Evolutionary conservation across 2,113 vertebrate species (phyloP).

Genomic region (Dryoscopus gambensis): DNA sequence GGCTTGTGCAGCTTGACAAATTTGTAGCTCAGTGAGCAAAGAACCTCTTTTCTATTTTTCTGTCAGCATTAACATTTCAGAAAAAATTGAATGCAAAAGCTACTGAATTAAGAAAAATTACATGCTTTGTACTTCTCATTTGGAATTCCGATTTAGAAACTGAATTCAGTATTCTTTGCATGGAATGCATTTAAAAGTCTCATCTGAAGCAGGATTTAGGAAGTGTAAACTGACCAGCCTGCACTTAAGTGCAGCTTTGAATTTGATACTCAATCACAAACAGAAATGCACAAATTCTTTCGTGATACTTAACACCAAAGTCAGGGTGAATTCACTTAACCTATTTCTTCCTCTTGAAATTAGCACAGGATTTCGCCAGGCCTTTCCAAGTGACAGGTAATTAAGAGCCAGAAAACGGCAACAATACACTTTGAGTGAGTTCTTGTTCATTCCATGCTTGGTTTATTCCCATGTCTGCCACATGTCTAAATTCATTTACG

Average conservation of each 20-base stretch:
- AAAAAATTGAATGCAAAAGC: background rate
- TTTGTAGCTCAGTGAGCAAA: background rate
- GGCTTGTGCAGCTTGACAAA: background rate
- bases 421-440: background rate
- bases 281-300: background rate
- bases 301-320: background rate
- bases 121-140: background rate
- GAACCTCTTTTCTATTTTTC: background rate
- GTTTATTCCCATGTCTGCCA: background rate
- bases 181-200: background rate
- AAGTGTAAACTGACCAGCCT: background rate
- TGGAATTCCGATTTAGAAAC: background rate
- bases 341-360: background rate
- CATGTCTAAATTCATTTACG: background rate
- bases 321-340: background rate
- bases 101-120: constrained; percentile 2
- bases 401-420: background rate
- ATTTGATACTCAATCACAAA: background rate
- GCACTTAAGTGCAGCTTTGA: background rate
- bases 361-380: background rate
- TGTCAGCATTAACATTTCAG: background rate
- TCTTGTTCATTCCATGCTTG: background rate
- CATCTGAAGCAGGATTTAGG: background rate
- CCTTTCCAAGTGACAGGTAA: background rate
- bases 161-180: background rate